Base-by-base conservation (phyloP, 2,888 invertebrate species). In the Galeruca laticollis region DNA sequence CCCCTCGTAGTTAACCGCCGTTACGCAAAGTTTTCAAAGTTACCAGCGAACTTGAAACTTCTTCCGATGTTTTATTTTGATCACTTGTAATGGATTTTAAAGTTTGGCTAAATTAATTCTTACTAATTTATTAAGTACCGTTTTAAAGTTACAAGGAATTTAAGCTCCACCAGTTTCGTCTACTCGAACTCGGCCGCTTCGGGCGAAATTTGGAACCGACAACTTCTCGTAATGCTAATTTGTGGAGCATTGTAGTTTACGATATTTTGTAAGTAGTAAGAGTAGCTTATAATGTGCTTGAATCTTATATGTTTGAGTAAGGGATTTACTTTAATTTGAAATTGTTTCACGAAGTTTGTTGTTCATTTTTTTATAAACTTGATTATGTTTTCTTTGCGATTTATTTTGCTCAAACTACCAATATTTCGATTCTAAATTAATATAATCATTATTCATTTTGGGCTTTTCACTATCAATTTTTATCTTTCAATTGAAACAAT, bases 121-220 rank as follows among this genome's bases (percentile, higher is more conserved):
- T 56, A 61, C 65, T 70, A 70, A 70, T 70, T 70, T 66, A 70
- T 70, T 65, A 65, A 70, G 69, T 60, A 70, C 65, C 61, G 65
- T 70, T 70, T 61, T 47, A 49, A 70, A 70, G 60, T 69, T 60
- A 57, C 47, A 54, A 64, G 60, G 69, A 69, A 60, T 69, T 69
- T 69, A 69, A 69, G 56, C 64, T 59, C 21, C 51, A 26, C 56
- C 18, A 57, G 35, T 57, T 57, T 57, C 56, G 31, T 18, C 33
- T 56, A 33, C 35, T 10, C 35, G 35, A 18, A 21, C n/a, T 47
- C 21, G 26, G 43, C 20, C 60, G 60, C 15, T 47, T 15, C 26
- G 37, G 15, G 37, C 40, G 35, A 21, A 62, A 62, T 35, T 62
- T 62, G 40, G 15, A 43, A 21, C 33, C 33, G 31, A 13, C 37